Base-by-base conservation (phyloP, 2,113 vertebrate species). In the Leptosomus discolor region DNA sequence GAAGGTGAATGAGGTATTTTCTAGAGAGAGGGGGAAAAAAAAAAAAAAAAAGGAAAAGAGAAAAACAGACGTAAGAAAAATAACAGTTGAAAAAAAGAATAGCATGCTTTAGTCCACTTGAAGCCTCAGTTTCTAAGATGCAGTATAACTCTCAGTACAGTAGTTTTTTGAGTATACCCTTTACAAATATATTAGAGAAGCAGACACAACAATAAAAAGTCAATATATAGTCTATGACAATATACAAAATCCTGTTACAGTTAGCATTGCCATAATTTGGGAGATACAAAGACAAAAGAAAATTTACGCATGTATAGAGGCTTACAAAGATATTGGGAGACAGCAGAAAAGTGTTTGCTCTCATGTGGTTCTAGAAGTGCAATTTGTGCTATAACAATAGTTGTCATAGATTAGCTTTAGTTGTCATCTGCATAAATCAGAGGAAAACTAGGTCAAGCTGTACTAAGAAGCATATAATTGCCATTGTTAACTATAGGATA, bases 381-480 rank as follows among this genome's bases (percentile, higher is more conserved):
- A 3, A 81, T 20, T 68, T 70, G 36, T 61, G 6, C 27, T 95
- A 86, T 90, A 92, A 92, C 65, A 77, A 63, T 16, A 57, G 50
- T 69, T 96, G 53, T 86, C 70, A 74, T 15, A 83, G 60, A 88
- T 95, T 80, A 95, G 23, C 60, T 88, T 90, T 77, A 77, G 29
- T 41, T 96, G 56, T 93, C 88, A 92, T 74, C 43, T 92, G 51
- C 58, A 84, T 60, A 90, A 90, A 92, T 92, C 73, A 88, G 78
- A 82, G 56, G 17, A 78, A 95, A 97, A 91, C 24, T 90, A 94
- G 88, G 94, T 84, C 76, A 94, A 93, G 68, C 93, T 91, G 60
- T 86, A 75, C 94, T 93, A 84, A 94, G 21, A 95, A 74, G 63
- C n/a, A 48, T 27, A 19, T 64, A 92, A 93, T 92, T 88, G 30